These are phyloP conservation scores for Mythimna lalbum DNA, from an alignment of 2,888 invertebrate species.

Conservation along the genomic window DNA sequence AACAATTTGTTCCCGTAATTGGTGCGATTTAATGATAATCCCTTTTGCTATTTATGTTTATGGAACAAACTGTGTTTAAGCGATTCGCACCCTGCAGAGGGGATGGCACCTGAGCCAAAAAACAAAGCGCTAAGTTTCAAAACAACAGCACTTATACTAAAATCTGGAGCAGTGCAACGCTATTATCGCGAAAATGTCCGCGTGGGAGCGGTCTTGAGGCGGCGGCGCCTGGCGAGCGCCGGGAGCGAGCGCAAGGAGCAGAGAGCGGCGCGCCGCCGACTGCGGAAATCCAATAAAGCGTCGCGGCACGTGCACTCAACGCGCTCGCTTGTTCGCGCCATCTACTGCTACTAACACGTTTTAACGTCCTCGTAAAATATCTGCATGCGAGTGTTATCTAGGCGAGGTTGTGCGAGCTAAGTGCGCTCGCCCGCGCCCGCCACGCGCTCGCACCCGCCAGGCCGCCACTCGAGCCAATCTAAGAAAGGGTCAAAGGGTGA, in stretches of 20 bases:
- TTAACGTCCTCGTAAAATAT: conserved; percentile 48
- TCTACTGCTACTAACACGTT: conserved; percentile 62
- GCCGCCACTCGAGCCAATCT: conserved; percentile 15
- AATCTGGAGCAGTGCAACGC: conserved; percentile 56
- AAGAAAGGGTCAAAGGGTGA: conserved; percentile 31
- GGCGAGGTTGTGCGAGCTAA: not conserved
- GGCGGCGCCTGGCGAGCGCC: not conserved
- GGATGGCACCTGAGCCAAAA: conserved; percentile 16
- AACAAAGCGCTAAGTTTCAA: conserved; percentile 25
- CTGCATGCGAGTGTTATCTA: conserved; percentile 34
- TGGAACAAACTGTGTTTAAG: not conserved
- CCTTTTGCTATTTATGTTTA: conserved; percentile 3
- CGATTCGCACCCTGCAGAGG: not conserved
- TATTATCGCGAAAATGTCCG: conserved; percentile 54
- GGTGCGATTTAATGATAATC: not conserved
- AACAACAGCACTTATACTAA: conserved; percentile 44
- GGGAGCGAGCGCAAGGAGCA: conserved; percentile 16
- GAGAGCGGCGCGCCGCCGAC: conserved; percentile 14
- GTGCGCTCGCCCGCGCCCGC: no score
- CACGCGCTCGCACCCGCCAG: no score
- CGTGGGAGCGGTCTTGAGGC: conserved; percentile 1
- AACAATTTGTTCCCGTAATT: conserved; percentile 22
- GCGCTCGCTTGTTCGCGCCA: conserved; percentile 55
- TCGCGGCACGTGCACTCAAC: conserved; percentile 63
- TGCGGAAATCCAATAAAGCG: conserved; percentile 66